phyloP scores from a whole-genome alignment of 1,140 invertebrate genomes.

The Danaus melanippus region DNA sequence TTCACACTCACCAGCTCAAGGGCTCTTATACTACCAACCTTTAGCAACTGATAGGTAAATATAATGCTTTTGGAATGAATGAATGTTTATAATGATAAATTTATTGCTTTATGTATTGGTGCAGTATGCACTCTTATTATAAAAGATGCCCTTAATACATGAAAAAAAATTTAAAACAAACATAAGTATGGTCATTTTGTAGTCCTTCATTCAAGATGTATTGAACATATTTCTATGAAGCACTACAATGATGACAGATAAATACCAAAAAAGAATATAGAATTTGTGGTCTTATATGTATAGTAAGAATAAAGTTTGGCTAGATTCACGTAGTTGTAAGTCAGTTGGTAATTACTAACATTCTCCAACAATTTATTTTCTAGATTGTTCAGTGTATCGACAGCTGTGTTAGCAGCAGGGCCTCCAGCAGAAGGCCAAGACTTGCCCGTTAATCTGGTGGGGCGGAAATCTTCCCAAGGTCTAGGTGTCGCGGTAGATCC shows the following conservation, averaged over 20 bases:
- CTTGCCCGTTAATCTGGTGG: constrained; percentile 81
- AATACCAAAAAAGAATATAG: too few relatives aligned
- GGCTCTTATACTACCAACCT: constrained; percentile 83
- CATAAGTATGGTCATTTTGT: too few relatives aligned
- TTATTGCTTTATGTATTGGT: not conserved
- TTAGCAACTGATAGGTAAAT: constrained; percentile 81
- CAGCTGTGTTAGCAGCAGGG: constrained; percentile 78
- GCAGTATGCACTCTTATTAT: not conserved
- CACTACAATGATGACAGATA: too few relatives aligned
- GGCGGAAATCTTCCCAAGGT: constrained; percentile 86
- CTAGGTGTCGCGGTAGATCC: constrained; percentile 80
- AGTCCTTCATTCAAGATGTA: too few relatives aligned
- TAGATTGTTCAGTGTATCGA: constrained; percentile 82
- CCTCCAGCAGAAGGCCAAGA: constrained; percentile 78
- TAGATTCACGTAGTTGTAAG: too few relatives aligned
- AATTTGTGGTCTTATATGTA: too few relatives aligned
- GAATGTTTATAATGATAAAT: not conserved
- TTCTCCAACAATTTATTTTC: constrained; percentile 15
- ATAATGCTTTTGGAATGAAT: not conserved
- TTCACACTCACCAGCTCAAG: constrained; percentile 78
- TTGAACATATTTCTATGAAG: too few relatives aligned
- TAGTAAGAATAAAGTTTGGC: too few relatives aligned
- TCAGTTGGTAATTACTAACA: too few relatives aligned
- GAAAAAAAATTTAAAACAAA: too few relatives aligned
- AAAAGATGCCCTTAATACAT: too few relatives aligned